Conservation (phyloP, 2,888 invertebrate genomes). For the Timandra comae region DNA sequence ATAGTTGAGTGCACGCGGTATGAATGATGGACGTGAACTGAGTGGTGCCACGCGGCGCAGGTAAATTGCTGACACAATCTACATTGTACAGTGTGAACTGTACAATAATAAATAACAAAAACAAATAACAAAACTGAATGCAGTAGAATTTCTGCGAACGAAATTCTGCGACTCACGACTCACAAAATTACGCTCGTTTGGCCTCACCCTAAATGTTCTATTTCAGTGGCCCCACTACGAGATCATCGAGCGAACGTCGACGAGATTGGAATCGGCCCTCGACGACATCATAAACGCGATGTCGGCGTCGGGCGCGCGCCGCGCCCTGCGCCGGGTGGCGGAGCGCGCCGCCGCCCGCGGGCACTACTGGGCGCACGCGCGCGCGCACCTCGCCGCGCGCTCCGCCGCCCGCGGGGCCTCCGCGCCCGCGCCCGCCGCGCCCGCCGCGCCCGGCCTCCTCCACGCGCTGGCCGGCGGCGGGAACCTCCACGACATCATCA, state of each 20-base stretch:
- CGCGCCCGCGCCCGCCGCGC: slow-evolving; percentile 16
- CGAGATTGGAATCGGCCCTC: slow-evolving; percentile 25
- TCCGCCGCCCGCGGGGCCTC: slow-evolving; percentile 10
- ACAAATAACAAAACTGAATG: too few relatives aligned
- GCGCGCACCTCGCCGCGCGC: slow-evolving; percentile 8
- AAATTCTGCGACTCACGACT: too few relatives aligned
- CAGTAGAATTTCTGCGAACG: too few relatives aligned
- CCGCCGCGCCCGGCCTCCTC: slow-evolving; percentile 46
- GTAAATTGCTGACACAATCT: too few relatives aligned
- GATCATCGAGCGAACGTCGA: slow-evolving; percentile 28
- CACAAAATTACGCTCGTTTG: too few relatives aligned
- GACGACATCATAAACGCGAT: slow-evolving; percentile 24
- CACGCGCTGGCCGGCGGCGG: slow-evolving; percentile 27
- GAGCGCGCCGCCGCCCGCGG: slow-evolving; percentile 26
- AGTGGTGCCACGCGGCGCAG: too few relatives aligned
- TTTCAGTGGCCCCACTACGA: slow-evolving; percentile 46
- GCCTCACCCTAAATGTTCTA: too few relatives aligned
- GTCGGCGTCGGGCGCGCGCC: slow-evolving; percentile 5
- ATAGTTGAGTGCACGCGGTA: too few relatives aligned
- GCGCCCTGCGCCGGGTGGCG: slow-evolving; percentile 9
- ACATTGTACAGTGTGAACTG: too few relatives aligned
- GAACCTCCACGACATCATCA: slow-evolving; percentile 26
- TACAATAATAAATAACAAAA: too few relatives aligned
- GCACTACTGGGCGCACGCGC: slow-evolving; percentile 43
- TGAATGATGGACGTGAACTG: too few relatives aligned